Evolutionary conservation across 2,113 vertebrate species (phyloP).

Genomic region (Rhinolophus sinicus): DNA sequence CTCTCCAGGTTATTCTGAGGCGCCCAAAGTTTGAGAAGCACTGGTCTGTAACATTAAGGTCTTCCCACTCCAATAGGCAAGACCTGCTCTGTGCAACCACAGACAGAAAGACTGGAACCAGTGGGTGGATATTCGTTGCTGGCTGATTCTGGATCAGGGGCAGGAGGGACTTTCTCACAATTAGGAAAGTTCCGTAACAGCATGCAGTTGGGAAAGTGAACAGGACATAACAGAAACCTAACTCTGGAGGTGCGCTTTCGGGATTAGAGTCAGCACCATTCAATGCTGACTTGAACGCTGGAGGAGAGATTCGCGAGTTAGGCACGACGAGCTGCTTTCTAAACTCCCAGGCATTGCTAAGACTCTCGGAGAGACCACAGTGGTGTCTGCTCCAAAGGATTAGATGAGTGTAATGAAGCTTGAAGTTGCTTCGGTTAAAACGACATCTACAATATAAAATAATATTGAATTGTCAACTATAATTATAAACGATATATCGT

Average conservation of each 20-base stretch:
- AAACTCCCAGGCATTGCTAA: background rate
- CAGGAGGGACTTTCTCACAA: background rate
- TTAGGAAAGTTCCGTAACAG: no score
- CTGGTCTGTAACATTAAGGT: fast-evolving
- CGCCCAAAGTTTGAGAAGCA: fast-evolving
- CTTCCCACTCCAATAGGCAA: background rate
- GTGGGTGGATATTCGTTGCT: fast-evolving
- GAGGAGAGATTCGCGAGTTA: background rate
- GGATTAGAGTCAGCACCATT: background rate
- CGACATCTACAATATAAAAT: no score
- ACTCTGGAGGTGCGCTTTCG: fast-evolving
- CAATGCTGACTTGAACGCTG: fast-evolving
- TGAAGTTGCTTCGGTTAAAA: no score
- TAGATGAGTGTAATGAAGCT: background rate
- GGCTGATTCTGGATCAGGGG: background rate
- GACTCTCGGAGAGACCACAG: background rate
- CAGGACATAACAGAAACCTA: fast-evolving
- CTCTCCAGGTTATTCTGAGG: background rate
- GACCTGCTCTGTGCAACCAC: fast-evolving
- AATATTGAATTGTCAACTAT: no score
- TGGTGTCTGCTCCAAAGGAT: background rate
- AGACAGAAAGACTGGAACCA: background rate
- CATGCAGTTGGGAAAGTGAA: background rate
- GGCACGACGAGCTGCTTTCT: background rate
- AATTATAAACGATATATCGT: no score